phyloP scores from a whole-genome alignment of 2,113 vertebrate species.

The Callipepla squamata region DNA sequence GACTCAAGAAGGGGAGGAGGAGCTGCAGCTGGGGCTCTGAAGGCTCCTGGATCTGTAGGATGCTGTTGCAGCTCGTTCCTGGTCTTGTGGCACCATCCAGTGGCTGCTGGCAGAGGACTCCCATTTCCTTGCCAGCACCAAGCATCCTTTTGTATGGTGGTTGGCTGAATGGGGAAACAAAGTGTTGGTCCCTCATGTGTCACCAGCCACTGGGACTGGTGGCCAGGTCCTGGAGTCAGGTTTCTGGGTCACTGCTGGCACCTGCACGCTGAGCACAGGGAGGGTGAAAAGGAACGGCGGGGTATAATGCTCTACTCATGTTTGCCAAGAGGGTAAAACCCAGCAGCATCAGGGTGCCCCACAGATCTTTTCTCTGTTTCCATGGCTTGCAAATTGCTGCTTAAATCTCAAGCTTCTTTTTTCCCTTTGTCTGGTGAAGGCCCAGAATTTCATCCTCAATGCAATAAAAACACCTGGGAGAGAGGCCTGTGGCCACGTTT shows the following conservation, averaged over 20 bases:
- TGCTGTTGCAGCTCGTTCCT: not conserved
- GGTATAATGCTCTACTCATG: no score
- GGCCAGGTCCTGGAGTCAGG: constrained; percentile 66
- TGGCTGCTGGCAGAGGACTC: constrained; percentile 7
- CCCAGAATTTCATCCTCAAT: not conserved
- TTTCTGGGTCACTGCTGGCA: constrained; percentile 68
- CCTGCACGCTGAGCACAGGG: constrained; percentile 43
- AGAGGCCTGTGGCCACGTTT: not conserved
- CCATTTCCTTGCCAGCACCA: not conserved
- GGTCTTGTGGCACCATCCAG: constrained; percentile 66
- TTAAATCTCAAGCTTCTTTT: not conserved
- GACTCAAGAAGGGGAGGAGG: not conserved
- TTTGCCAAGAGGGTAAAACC: not conserved
- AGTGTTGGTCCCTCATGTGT: not conserved
- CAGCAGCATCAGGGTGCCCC: not conserved
- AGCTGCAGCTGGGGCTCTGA: not conserved
- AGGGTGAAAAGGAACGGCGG: not conserved
- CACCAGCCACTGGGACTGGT: constrained; percentile 54
- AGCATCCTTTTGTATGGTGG: fast-evolving
- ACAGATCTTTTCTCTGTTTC: fast-evolving
- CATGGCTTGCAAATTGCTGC: not conserved
- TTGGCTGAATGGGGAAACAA: not conserved
- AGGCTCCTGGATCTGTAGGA: fast-evolving
- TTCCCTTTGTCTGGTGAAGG: not conserved
- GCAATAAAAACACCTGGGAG: not conserved